A percentile compares a stretch with the other conserved stretches of the same genome.
Conservation (phyloP, 2,113 vertebrate genomes). For the Syngnathus scovelli region DNA sequence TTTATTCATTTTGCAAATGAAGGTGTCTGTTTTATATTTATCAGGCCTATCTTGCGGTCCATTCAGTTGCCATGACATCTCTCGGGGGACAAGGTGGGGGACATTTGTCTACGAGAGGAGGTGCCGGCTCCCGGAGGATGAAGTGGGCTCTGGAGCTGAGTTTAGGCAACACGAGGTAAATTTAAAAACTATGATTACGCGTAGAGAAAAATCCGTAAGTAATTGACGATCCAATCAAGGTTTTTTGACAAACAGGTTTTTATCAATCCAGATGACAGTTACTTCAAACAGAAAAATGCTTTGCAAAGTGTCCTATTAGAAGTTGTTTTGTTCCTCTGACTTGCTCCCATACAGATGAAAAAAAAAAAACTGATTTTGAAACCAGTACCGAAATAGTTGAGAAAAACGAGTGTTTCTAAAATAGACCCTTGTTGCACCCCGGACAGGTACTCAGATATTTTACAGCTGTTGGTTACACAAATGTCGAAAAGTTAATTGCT, state of each 20-base stretch:
- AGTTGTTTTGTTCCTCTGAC: too few species aligned
- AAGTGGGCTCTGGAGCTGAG: conserved; percentile 76
- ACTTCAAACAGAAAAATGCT: too few species aligned
- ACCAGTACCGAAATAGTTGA: background rate
- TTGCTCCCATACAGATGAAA: background rate
- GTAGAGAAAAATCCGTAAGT: background rate
- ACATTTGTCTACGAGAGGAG: conserved; percentile 66
- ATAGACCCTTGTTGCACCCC: background rate
- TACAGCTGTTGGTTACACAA: background rate
- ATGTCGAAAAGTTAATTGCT: background rate
- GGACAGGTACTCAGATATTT: background rate
- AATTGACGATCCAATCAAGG: too few species aligned
- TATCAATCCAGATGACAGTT: too few species aligned
- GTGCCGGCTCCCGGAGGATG: conserved; percentile 58
- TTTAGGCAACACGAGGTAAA: conserved; percentile 66
- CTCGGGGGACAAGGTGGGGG: conserved; percentile 69
- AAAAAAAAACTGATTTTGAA: background rate
- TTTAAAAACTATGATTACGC: background rate
- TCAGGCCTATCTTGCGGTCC: conserved; percentile 19
- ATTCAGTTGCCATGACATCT: conserved; percentile 65
- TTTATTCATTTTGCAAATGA: background rate
- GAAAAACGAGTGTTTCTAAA: background rate
- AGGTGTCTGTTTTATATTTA: conserved; percentile 10
- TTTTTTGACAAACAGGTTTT: too few species aligned
- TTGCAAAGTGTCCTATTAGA: too few species aligned